A percentile compares a stretch with the other conserved stretches of the same genome.
Evolutionary conservation across 2,113 vertebrate genomes (phyloP).

Genomic region (Thinocorus orbignyianus): DNA sequence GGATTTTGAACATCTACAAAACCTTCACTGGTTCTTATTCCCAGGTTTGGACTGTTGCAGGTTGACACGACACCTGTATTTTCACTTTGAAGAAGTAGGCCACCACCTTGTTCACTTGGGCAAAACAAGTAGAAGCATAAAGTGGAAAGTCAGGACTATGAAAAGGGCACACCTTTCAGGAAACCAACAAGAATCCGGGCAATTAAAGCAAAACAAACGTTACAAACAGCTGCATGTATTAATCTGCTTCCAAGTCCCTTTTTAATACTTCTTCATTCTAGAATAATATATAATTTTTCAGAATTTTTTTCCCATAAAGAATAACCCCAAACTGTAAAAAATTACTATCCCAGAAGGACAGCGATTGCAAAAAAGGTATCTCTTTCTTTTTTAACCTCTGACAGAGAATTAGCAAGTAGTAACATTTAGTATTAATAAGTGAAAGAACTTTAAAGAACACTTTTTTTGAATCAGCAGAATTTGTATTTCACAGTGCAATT

Average conservation of each 20-base stretch:
- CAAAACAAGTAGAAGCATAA: not conserved
- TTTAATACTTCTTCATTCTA: not conserved
- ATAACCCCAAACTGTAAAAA: not conserved
- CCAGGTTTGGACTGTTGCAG: not conserved
- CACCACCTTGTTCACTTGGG: not conserved
- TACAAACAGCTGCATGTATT: not conserved
- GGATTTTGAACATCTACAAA: not conserved
- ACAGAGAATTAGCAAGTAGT: no score
- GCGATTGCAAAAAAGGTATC: not conserved
- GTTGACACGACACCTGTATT: not conserved
- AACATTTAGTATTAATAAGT: not conserved
- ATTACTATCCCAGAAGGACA: not conserved
- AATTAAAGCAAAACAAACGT: not conserved
- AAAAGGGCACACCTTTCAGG: not conserved
- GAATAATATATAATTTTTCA: not conserved
- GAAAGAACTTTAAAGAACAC: not conserved
- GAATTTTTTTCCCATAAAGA: not conserved
- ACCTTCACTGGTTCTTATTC: not conserved
- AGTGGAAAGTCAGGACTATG: not conserved
- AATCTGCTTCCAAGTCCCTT: not conserved
- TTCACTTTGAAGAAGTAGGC: not conserved
- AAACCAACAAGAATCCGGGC: not conserved
- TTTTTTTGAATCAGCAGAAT: not conserved
- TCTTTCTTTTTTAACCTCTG: not conserved
- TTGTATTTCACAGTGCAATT: not conserved